Base-by-base conservation (phyloP, 2,113 vertebrate genomes). In the Anseranas semipalmata region DNA sequence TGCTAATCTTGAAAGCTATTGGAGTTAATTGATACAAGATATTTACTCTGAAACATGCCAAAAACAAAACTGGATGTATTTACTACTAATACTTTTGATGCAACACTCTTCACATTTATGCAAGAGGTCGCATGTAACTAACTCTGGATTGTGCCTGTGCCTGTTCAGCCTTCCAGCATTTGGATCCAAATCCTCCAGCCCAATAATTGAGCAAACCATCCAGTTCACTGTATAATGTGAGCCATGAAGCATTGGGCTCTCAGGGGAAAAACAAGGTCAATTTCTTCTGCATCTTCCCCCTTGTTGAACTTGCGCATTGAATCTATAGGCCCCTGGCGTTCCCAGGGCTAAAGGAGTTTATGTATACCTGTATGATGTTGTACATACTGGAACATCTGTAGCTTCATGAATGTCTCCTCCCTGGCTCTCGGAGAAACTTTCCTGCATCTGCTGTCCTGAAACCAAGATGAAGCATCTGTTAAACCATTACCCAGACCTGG, bases 381-480 rank as follows among this genome's bases (percentile, higher is more conserved):
- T 58, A 66, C 14, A 15, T 55, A 32, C 28, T 58, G n/a, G 41
- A 74, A 43, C 19, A 77, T 22, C 72, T 33, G 8, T 55, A 75
- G 8, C 46, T 68, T 87, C 35, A 52, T 13, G 25, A 59, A 74
- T 6, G 8, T 67, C 76, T 88, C 27, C 50, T 92, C 86, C 30
- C 28, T 71, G 41, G 14, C 41, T 88, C 25, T 78, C 43, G 52
- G 37, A 90, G 50, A 84, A 94, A 52, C 52, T 72, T 59, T 39
- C 6, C 27, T 43, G 19, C 53, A 73, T 87, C 79, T 94, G n/a
- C 63, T 83, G 22, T 79, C 67, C 75, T 84, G 46, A 72, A 89
- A 91, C 65, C 79, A 95, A 80, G 55, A 81, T 63, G 46, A 88
- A 87, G 25, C 91, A 95, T 92, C 89, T 95, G 91, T 67, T 89